A percentile compares a stretch with the other conserved stretches of the same genome.
These are phyloP conservation scores for Lasius fuliginosus DNA, from an alignment of 2,888 invertebrate genomes.

Conservation along the genomic window DNA sequence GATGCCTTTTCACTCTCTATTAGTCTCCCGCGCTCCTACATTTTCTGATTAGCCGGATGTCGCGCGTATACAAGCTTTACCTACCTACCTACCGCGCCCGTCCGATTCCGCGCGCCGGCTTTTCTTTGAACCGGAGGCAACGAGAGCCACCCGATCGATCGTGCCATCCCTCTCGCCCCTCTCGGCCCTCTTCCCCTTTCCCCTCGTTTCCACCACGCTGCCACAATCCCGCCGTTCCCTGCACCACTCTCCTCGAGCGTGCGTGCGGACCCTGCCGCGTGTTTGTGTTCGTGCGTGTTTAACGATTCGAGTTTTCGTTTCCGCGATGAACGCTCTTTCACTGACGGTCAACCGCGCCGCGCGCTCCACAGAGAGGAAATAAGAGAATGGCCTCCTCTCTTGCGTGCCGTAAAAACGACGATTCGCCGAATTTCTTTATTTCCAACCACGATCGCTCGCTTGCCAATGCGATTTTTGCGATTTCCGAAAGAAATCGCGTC, in stretches of 20 bases:
- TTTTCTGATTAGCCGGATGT: conserved; percentile 86
- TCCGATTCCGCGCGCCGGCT: conserved; percentile 80
- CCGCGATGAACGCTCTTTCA: conserved; percentile 74
- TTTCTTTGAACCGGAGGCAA: conserved; percentile 81
- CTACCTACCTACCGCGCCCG: conserved; percentile 78
- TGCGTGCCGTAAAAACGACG: conserved; percentile 34
- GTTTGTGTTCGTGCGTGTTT: conserved; percentile 63
- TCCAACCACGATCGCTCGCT: conserved; percentile 18
- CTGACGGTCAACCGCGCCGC: conserved; percentile 76
- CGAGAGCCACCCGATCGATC: conserved; percentile 80
- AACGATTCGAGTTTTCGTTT: conserved; percentile 77
- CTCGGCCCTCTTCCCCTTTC: conserved; percentile 16
- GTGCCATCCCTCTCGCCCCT: conserved; percentile 52
- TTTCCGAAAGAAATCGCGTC: neutral
- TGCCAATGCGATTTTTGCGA: neutral
- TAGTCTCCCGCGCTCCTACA: conserved; percentile 85
- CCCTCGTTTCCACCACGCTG: conserved; percentile 10
- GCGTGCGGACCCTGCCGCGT: conserved; percentile 65
- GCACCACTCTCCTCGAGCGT: conserved; percentile 59
- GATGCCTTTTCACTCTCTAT: conserved; percentile 86
- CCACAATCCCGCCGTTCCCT: conserved; percentile 22
- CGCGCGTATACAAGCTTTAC: conserved; percentile 79
- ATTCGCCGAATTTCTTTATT: conserved; percentile 68
- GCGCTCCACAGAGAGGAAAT: conserved; percentile 38
- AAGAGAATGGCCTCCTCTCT: conserved; percentile 60